Evolutionary conservation across 2,113 vertebrate species (phyloP).

Genomic region (Eleginops maclovinus): DNA sequence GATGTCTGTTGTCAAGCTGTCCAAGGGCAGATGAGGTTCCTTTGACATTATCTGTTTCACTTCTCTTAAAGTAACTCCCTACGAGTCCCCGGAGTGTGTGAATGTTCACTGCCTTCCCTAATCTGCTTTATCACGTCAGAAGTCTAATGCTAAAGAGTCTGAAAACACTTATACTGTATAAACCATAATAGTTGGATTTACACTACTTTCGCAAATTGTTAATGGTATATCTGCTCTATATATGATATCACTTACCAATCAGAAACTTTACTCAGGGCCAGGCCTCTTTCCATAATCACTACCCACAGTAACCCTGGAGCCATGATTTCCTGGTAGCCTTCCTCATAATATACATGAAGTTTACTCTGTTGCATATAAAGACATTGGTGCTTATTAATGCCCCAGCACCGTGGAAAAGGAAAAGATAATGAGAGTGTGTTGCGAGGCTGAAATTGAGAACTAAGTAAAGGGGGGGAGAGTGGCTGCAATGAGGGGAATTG

Average conservation of each 20-base stretch:
- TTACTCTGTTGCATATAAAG: slow-evolving; percentile 20
- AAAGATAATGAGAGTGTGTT: slow-evolving; percentile 46
- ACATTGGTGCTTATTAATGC: slow-evolving; percentile 35
- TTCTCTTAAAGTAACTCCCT: slow-evolving; percentile 34
- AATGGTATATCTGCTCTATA: slow-evolving; percentile 34
- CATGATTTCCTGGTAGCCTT: slow-evolving; percentile 41
- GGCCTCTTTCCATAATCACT: slow-evolving; percentile 54
- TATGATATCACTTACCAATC: slow-evolving; percentile 40
- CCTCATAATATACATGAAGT: slow-evolving; percentile 44
- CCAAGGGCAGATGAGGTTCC: slow-evolving; percentile 24
- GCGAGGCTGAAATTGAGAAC: slow-evolving; percentile 23
- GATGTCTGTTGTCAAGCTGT: slow-evolving; percentile 16
- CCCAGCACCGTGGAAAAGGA: slow-evolving; percentile 17
- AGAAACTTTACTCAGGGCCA: slow-evolving; percentile 23
- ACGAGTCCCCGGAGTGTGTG: slow-evolving; percentile 2
- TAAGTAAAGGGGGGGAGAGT: slow-evolving; percentile 11
- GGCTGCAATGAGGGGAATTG: slow-evolving; percentile 4
- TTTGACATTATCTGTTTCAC: slow-evolving; percentile 40
- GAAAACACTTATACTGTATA: slow-evolving; percentile 1
- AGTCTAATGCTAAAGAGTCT: slow-evolving; percentile 8
- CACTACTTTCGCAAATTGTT: slow-evolving; percentile 31
- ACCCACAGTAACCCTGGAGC: slow-evolving; percentile 37
- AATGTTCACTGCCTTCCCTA: slow-evolving; percentile 10
- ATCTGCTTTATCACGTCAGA: slow-evolving; percentile 17
- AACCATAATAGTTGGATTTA: slow-evolving; percentile 11